Conservation (phyloP, 2,888 invertebrate species). For the Patella caerulea region DNA sequence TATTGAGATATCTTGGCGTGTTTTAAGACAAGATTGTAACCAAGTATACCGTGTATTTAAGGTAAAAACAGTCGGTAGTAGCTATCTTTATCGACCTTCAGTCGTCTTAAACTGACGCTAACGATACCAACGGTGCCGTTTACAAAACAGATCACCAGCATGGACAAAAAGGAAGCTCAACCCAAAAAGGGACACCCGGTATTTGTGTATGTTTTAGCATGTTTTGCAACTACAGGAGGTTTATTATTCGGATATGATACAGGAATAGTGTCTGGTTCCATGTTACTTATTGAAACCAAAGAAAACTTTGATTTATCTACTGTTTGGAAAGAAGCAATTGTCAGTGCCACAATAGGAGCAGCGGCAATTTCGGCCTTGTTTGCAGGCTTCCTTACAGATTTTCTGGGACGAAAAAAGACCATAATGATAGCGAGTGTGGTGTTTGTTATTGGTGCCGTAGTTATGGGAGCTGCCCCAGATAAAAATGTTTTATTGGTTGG, state of each 20-base stretch:
- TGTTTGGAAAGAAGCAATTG: constrained; percentile 74
- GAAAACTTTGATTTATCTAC: constrained; percentile 69
- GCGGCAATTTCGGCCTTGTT: constrained; percentile 71
- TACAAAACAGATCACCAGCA: not conserved
- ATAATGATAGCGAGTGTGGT: constrained; percentile 73
- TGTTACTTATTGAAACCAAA: constrained; percentile 73
- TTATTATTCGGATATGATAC: constrained; percentile 73
- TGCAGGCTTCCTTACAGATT: constrained; percentile 72
- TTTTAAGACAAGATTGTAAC: no score
- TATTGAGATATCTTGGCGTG: no score
- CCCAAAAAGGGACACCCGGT: not conserved
- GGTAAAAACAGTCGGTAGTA: no score
- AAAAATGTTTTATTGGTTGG: constrained; percentile 70
- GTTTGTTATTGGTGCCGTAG: constrained; percentile 72
- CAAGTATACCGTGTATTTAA: no score
- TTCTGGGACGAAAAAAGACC: constrained; percentile 72
- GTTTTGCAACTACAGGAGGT: constrained; percentile 68
- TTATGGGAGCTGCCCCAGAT: constrained; percentile 69
- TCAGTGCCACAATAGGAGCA: constrained; percentile 72
- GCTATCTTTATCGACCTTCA: no score
- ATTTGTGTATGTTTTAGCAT: constrained; percentile 50
- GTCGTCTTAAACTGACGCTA: not conserved
- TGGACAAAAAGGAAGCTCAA: not conserved
- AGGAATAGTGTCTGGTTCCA: constrained; percentile 75
- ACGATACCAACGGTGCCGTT: not conserved